Conservation (phyloP, 2,888 invertebrate species). For the Bombyx huttoni region DNA sequence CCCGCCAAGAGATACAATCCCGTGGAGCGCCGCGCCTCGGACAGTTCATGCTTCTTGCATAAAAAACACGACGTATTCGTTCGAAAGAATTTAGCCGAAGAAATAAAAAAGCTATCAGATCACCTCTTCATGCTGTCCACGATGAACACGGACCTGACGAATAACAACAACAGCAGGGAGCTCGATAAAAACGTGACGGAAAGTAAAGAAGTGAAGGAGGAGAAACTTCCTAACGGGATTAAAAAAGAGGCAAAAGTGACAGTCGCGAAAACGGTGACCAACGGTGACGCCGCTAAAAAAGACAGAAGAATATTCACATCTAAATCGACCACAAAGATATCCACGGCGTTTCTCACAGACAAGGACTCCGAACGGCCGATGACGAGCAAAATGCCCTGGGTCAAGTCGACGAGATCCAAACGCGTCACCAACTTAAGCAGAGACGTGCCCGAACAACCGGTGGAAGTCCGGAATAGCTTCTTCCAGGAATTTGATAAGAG, state of each 20-base stretch:
- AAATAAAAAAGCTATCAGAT: conserved; percentile 87
- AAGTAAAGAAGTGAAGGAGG: conserved; percentile 40
- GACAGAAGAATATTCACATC: conserved; percentile 50
- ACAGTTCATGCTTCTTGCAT: conserved; percentile 79
- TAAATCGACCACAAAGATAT: conserved; percentile 53
- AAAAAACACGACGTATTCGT: conserved; percentile 75
- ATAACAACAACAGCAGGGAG: conserved; percentile 55
- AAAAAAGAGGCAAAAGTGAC: conserved; percentile 38
- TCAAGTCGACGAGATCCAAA: conserved; percentile 73
- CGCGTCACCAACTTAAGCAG: conserved; percentile 78
- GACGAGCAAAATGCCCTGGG: conserved; percentile 70
- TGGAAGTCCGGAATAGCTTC: conserved; percentile 69
- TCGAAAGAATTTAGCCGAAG: conserved; percentile 82
- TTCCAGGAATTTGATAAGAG: conserved; percentile 63
- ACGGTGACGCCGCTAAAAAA: conserved; percentile 39
- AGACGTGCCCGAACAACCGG: conserved; percentile 79
- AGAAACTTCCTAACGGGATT: conserved; percentile 47
- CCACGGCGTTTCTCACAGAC: conserved; percentile 47
- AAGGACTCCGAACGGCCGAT: conserved; percentile 53
- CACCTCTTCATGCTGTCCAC: conserved; percentile 81
- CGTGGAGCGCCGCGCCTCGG: conserved; percentile 83
- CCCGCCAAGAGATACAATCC: conserved; percentile 50
- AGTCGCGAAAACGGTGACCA: conserved; percentile 40
- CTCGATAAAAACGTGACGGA: conserved; percentile 52
- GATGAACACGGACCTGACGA: conserved; percentile 71